phyloP scores from a whole-genome alignment of 2,888 invertebrate genomes.

The Tenthredo scrophulariae region DNA sequence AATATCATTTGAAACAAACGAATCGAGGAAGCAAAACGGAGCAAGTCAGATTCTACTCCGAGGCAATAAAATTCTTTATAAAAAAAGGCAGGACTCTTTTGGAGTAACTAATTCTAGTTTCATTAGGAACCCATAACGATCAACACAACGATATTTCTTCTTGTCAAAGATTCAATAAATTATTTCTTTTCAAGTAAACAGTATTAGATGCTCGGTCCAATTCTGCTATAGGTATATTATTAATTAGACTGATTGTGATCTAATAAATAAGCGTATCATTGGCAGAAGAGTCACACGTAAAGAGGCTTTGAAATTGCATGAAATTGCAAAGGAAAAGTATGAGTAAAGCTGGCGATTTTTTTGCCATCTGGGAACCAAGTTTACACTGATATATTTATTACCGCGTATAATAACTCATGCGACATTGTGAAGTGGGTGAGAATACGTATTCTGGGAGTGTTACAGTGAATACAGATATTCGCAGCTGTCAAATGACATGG shows the following conservation, averaged over 20 bases:
- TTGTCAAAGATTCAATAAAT: not conserved
- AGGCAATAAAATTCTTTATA: not conserved
- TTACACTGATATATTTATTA: conserved; percentile 6
- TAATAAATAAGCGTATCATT: not conserved
- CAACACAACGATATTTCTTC: not conserved
- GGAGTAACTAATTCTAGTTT: not conserved
- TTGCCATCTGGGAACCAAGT: not conserved
- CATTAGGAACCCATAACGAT: not conserved
- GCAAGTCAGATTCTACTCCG: not conserved
- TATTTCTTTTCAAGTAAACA: not conserved
- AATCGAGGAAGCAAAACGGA: not conserved
- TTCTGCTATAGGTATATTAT: not conserved
- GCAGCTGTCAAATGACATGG: conserved; percentile 23
- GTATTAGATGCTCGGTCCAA: not conserved
- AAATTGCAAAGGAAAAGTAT: not conserved
- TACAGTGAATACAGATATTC: not conserved
- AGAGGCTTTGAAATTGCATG: not conserved
- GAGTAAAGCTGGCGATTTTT: not conserved
- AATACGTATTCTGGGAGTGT: conserved; percentile 18
- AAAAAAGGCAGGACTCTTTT: not conserved
- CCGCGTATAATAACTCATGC: not conserved
- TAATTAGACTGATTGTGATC: not conserved
- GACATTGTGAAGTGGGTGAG: conserved; percentile 19
- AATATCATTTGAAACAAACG: too few relatives aligned
- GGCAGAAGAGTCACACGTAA: not conserved